Conservation (phyloP, 2,888 invertebrate species). For the Idaea straminata region DNA sequence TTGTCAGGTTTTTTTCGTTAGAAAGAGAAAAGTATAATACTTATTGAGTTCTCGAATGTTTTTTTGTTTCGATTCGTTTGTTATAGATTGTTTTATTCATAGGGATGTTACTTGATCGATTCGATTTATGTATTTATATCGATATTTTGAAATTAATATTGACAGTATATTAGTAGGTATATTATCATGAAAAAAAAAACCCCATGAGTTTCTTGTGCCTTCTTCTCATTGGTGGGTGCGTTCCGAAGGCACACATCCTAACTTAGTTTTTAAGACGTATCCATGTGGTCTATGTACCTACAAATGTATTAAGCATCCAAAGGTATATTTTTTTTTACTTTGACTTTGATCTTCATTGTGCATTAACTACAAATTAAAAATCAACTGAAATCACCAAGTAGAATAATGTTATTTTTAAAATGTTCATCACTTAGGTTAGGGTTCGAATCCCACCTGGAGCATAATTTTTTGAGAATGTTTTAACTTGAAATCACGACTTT, state of each 20-base stretch:
- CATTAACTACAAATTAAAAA: too few species aligned
- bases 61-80: constrained; percentile 51
- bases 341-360: too few species aligned
- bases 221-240: too few species aligned
- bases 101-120: constrained; percentile 31
- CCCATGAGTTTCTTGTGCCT: too few species aligned
- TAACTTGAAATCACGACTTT: too few species aligned
- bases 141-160: constrained; percentile 9
- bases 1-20: constrained; percentile 52
- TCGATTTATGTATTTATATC: neutral
- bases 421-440: neutral
- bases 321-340: too few species aligned
- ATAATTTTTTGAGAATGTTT: neutral
- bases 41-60: constrained; percentile 29
- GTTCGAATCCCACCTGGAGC: neutral
- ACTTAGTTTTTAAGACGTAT: too few species aligned
- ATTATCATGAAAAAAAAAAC: too few species aligned
- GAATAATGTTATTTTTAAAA: neutral
- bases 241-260: too few species aligned
- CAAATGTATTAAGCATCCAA: too few species aligned
- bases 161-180: neutral
- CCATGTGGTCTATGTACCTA: too few species aligned
- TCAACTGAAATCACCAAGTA: neutral
- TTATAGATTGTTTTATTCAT: constrained; percentile 41
- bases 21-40: constrained; percentile 45